Base-by-base conservation (phyloP, 2,797 vertebrate species). In the Galagoides demidoff region DNA sequence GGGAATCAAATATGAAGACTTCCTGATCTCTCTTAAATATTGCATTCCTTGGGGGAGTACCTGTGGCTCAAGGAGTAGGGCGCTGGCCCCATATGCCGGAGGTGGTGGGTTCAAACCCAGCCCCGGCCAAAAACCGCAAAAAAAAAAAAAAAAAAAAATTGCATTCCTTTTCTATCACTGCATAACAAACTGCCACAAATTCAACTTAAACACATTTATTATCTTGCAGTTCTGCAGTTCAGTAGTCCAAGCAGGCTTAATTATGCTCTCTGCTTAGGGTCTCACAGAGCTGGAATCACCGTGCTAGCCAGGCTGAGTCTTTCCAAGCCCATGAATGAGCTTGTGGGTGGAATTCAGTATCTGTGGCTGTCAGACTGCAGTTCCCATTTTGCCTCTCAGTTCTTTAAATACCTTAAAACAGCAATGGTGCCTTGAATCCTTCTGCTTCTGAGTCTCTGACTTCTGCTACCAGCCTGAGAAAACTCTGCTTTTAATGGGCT, bases 401-500 rank as follows among this genome's bases (percentile, higher is more conserved):
- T 94, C 74, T 39, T 49, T 3, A 31, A 57, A 11, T 70, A 55
- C 45, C 76, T 39, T 39, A 66, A 34, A 59, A 29, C 20, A 88
- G 73, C 74, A 43, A 0, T 27, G 57, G 27, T 70, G 45, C 66
- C 61, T 23, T 31, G 45, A 82, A 84, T 84, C 45, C 73, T n/a
- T 16, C 61, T 91, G 49, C 63, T 96, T 9, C 49, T 70, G 19
- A 85, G 43, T 89, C 45, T 61, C 77, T 61, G 70, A 55, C 57
- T 74, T 86, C 14, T 2, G 43, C 57, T 37, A n/a, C 68, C 85
- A 95, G 61, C 63, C 73, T 71, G 55, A 95, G 89, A 61, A 93
- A 85, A 87, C 57, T 34, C 57, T 20, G 29, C 76, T 94, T 94
- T 29, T 49, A 64, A 85, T 61, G 52, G 43, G 29, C 66, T 93